These are phyloP conservation scores for Lobophora halterata DNA, from an alignment of 2,888 invertebrate genomes.

Conservation along the genomic window DNA sequence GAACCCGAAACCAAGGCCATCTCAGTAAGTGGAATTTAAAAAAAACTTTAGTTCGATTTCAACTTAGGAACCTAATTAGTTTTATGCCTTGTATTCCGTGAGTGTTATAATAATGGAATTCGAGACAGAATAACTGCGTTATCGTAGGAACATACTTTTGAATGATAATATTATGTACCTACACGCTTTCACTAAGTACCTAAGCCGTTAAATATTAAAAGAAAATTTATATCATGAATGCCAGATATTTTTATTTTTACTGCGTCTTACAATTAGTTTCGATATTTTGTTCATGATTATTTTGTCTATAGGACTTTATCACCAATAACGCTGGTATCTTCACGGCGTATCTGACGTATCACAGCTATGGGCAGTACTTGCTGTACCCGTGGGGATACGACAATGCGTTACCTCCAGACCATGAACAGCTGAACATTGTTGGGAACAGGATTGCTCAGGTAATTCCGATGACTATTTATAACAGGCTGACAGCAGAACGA, in stretches of 20 bases:
- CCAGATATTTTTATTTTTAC: too few relatives aligned
- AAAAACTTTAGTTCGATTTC: neutral
- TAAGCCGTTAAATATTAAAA: too few relatives aligned
- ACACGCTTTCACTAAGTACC: too few relatives aligned
- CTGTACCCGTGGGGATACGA: slow-evolving; percentile 94
- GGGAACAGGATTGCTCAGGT: slow-evolving; percentile 86
- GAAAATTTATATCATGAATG: too few relatives aligned
- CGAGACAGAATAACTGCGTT: too few relatives aligned
- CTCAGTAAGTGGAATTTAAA: slow-evolving; percentile 50
- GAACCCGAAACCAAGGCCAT: slow-evolving; percentile 91
- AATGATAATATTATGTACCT: too few relatives aligned
- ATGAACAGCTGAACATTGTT: slow-evolving; percentile 84
- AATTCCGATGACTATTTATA: too few relatives aligned
- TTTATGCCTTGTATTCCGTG: too few relatives aligned
- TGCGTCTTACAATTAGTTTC: neutral
- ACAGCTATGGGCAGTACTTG: slow-evolving; percentile 92
- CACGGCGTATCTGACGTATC: slow-evolving; percentile 88
- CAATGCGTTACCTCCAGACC: slow-evolving; percentile 84
- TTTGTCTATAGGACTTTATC: slow-evolving; percentile 72
- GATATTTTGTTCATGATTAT: neutral
- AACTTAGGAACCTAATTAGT: too few relatives aligned
- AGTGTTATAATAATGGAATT: too few relatives aligned
- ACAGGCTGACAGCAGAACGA: too few relatives aligned
- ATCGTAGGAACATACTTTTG: too few relatives aligned
- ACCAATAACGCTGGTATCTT: slow-evolving; percentile 76